Percentiles rank a stretch among this genome's conserved stretches.
These are phyloP conservation scores for Aphaenogaster floridana DNA, from an alignment of 1,140 invertebrate genomes.

Conservation along the genomic window DNA sequence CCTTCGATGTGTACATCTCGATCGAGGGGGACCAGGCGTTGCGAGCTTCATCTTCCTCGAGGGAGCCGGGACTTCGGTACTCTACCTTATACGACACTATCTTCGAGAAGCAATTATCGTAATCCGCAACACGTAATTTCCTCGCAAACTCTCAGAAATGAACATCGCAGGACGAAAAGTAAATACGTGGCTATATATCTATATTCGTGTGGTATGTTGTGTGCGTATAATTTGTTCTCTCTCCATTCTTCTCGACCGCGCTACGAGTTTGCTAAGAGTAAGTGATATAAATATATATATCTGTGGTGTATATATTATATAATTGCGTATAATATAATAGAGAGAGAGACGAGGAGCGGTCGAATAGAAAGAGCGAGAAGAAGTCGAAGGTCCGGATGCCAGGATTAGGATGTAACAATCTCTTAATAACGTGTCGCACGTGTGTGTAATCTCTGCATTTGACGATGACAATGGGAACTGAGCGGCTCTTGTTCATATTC, in stretches of 20 bases:
- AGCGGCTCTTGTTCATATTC: background rate
- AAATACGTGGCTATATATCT: constrained; percentile 38
- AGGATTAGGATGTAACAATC: background rate
- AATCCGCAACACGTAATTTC: constrained; percentile 23
- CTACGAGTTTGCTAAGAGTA: constrained; percentile 69
- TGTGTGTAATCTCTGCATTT: constrained; percentile 22
- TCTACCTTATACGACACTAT: constrained; percentile 12
- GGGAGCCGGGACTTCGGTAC: background rate
- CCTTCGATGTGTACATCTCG: constrained; percentile 11
- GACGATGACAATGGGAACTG: constrained; percentile 36
- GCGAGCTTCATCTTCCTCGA: background rate
- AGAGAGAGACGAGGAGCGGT: constrained; percentile 3
- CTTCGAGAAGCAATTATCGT: constrained; percentile 11
- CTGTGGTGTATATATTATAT: constrained; percentile 54
- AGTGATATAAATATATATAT: constrained; percentile 55
- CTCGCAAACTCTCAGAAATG: constrained; percentile 21
- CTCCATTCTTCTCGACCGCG: constrained; percentile 68
- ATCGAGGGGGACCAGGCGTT: too few species aligned
- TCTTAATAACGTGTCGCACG: constrained; percentile 26
- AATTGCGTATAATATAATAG: constrained; percentile 72
- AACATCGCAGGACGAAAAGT: constrained; percentile 32
- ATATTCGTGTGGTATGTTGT: constrained; percentile 54
- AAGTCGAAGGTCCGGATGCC: constrained; percentile 47
- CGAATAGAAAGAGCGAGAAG: constrained; percentile 44
- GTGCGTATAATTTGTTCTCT: constrained; percentile 53